A percentile compares a stretch with the other conserved stretches of the same genome.
phyloP scores from a whole-genome alignment of 2,888 invertebrate genomes.

The Trissolcus brochymenae region DNA sequence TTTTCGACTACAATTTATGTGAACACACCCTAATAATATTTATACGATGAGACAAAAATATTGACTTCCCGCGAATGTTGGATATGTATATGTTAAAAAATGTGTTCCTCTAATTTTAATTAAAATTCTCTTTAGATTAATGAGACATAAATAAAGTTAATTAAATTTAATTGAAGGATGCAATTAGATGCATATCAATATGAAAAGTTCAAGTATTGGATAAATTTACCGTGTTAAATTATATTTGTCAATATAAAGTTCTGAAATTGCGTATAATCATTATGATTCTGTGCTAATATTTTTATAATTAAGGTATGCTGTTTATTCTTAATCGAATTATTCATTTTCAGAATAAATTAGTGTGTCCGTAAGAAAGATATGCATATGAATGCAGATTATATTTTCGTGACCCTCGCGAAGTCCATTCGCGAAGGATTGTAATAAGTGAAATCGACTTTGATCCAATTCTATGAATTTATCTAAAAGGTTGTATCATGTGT shows the following conservation, averaged over 20 bases:
- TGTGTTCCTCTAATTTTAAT: neutral
- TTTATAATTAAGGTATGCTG: slow-evolving; percentile 4
- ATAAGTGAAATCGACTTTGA: slow-evolving; percentile 12
- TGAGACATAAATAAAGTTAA: neutral
- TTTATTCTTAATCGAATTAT: slow-evolving; percentile 15
- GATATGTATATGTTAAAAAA: neutral
- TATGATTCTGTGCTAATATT: slow-evolving; percentile 16
- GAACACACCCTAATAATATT: slow-evolving; percentile 10
- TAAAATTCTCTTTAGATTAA: neutral
- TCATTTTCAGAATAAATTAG: slow-evolving; percentile 9
- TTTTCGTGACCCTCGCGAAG: too few species aligned
- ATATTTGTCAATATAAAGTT: slow-evolving; percentile 32
- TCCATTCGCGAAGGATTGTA: too few species aligned
- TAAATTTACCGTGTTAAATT: slow-evolving; percentile 41
- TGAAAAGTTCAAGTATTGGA: too few species aligned
- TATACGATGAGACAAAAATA: slow-evolving; percentile 13
- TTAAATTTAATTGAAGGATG: too few species aligned
- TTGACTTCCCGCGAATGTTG: neutral
- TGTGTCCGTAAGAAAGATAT: slow-evolving; percentile 6
- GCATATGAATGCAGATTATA: slow-evolving; percentile 4
- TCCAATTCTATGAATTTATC: slow-evolving; percentile 3
- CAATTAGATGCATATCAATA: neutral
- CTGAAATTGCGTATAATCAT: slow-evolving; percentile 6
- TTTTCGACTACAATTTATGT: slow-evolving; percentile 25
- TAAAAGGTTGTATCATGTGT: slow-evolving; percentile 21